Conservation (phyloP, 2,113 vertebrate species). For the Coryphaenoides rupestris region DNA sequence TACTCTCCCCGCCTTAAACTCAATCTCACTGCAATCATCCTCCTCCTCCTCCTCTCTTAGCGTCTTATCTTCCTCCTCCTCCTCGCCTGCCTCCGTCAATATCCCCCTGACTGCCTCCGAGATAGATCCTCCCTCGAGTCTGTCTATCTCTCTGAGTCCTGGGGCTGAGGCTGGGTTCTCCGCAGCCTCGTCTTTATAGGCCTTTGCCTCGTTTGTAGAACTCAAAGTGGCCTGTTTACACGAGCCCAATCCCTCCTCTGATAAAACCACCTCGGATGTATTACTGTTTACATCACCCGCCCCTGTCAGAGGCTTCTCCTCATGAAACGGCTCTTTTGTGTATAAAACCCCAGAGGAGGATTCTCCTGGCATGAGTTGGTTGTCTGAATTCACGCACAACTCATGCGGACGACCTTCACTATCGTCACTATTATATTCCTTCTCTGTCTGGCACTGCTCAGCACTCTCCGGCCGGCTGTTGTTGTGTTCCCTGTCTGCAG, state of each 20-base stretch:
- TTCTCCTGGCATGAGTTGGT: conserved; percentile 7
- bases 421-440: not conserved
- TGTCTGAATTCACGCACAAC: too few relatives aligned
- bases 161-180: not conserved
- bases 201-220: not conserved
- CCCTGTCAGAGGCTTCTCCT: conserved; percentile 9
- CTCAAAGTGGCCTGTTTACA: not conserved
- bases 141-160: conserved; percentile 1
- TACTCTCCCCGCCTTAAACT: not conserved
- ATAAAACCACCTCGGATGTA: not conserved
- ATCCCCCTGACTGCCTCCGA: not conserved
- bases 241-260: not conserved
- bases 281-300: not conserved
- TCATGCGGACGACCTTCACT: not conserved
- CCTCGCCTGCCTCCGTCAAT: not conserved
- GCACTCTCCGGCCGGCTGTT: not conserved
- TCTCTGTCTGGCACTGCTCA: not conserved
- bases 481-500: not conserved
- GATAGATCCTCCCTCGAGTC: not conserved
- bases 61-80: conserved; percentile 9
- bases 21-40: not conserved
- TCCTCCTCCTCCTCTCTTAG: not conserved
- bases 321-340: not conserved
- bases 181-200: conserved; percentile 5
- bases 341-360: not conserved